phyloP scores from a whole-genome alignment of 2,113 vertebrate species.

The Eudyptes chrysolophus region DNA sequence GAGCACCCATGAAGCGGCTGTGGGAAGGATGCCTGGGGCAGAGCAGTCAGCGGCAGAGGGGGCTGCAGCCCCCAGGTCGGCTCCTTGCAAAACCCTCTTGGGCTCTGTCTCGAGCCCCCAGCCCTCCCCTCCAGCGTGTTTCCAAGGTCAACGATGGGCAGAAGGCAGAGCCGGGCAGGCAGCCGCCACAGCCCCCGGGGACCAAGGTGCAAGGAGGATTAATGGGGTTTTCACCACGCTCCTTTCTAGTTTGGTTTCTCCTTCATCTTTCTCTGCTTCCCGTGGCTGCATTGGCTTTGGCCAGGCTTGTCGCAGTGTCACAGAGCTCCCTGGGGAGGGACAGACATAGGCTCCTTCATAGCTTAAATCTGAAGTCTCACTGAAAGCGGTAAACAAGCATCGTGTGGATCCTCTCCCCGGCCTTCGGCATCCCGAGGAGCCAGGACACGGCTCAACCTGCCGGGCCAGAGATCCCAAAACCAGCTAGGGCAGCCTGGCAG shows the following conservation, averaged over 20 bases:
- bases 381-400: background rate
- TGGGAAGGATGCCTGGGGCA: background rate
- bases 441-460: background rate
- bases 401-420: background rate
- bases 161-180: background rate
- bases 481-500: background rate
- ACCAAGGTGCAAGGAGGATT: background rate
- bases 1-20: fast-evolving
- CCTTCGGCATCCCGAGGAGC: background rate
- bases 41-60: fast-evolving
- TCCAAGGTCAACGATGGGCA: background rate
- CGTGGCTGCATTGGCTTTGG: background rate
- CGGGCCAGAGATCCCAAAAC: background rate
- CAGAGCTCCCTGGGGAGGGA: background rate
- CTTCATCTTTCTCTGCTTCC: background rate
- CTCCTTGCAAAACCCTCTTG: background rate
- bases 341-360: background rate
- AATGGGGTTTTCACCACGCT: background rate
- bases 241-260: background rate
- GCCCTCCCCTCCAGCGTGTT: fast-evolving
- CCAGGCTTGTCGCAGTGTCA: background rate
- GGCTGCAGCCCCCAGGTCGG: background rate
- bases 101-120: background rate
- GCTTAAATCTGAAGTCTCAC: background rate
- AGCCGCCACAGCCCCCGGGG: background rate